Percentiles rank a stretch among this genome's conserved stretches.
phyloP scores from a whole-genome alignment of 2,797 vertebrate species.

The Poeciliopsis paucimaculata region DNA sequence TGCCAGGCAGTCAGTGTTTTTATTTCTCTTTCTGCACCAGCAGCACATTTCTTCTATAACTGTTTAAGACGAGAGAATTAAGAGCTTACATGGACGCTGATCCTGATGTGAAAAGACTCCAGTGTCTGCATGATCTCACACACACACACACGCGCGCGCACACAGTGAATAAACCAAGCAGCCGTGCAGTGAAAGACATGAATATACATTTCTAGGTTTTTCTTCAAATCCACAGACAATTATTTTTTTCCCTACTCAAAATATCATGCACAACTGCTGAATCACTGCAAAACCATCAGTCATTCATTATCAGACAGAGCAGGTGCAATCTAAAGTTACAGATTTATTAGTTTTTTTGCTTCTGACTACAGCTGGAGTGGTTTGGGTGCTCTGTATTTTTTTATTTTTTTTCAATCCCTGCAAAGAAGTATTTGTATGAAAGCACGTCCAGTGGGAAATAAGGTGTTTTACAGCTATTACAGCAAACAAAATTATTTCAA shows the following conservation, averaged over 20 bases:
- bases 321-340: conserved; percentile 23
- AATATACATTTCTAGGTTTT: conserved; percentile 47
- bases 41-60: conserved; percentile 79
- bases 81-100: conserved; percentile 76
- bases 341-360: conserved; percentile 18
- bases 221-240: conserved; percentile 29
- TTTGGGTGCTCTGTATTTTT: conserved; percentile 47
- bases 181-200: conserved; percentile 44
- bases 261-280: not conserved
- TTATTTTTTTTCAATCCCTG: conserved; percentile 72
- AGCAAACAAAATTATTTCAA: conserved; percentile 83
- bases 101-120: conserved; percentile 72
- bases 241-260: conserved; percentile 22
- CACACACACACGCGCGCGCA: conserved; percentile 48
- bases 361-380: conserved; percentile 40
- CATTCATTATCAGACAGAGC: conserved; percentile 17
- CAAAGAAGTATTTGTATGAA: conserved; percentile 75
- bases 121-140: conserved; percentile 67
- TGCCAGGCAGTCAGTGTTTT: conserved; percentile 70
- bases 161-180: conserved; percentile 51
- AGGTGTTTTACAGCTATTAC: conserved; percentile 82
- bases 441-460: conserved; percentile 81
- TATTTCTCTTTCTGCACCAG: conserved; percentile 73
- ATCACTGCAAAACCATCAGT: not conserved
- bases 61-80: conserved; percentile 77